phyloP scores from a whole-genome alignment of 2,888 invertebrate species.

The Rotaria sp. region DNA sequence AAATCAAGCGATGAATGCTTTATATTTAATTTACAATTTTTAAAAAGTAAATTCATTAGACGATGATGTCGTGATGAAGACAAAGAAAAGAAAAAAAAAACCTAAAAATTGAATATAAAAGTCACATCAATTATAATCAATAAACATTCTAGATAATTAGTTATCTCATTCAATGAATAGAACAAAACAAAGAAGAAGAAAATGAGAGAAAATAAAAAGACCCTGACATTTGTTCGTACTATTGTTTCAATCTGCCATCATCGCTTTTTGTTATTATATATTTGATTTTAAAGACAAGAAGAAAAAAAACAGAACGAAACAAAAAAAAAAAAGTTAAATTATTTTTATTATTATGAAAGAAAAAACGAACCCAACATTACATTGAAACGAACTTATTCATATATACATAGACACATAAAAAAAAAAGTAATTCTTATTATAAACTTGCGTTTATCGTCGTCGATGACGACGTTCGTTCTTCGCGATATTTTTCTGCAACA shows the following conservation, averaged over 20 bases:
- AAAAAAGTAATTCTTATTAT: not conserved
- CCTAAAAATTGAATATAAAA: not conserved
- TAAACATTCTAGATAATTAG: not conserved
- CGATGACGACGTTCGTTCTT: conserved; percentile 2
- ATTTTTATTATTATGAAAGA: not conserved
- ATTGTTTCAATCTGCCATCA: not conserved
- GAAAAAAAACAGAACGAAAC: not conserved
- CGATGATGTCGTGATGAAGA: not conserved
- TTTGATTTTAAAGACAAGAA: not conserved
- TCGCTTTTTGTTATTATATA: not conserved
- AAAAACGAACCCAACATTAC: not conserved
- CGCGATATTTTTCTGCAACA: not conserved
- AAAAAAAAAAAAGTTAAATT: not conserved
- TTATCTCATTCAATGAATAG: not conserved
- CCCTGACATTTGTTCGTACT: not conserved
- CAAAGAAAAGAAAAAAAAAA: no score
- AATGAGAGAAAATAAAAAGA: not conserved
- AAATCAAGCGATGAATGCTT: not conserved
- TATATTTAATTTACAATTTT: not conserved
- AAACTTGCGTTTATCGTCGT: not conserved
- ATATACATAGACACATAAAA: not conserved
- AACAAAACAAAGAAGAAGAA: not conserved
- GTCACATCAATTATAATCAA: not conserved
- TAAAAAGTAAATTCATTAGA: not conserved
- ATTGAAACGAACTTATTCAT: not conserved